A percentile compares a stretch with the other conserved stretches of the same genome.
Conservation (phyloP, 2,797 vertebrate genomes). For the Cuculus canorus region DNA sequence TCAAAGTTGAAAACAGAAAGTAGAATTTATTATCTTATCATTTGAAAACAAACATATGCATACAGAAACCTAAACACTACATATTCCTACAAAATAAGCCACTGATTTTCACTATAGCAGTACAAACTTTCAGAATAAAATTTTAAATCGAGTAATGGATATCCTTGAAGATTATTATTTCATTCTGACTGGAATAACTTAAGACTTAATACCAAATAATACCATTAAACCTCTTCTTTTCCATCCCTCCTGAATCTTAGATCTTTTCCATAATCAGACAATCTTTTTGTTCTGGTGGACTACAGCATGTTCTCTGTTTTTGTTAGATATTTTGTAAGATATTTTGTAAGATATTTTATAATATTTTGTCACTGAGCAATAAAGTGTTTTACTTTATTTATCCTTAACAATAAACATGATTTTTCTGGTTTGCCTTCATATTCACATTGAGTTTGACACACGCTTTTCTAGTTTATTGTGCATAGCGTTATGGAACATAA, state of each 20-base stretch:
- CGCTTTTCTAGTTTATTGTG: conserved; percentile 72
- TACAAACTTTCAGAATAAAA: not conserved
- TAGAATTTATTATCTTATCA: not conserved
- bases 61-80: not conserved
- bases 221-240: conserved; percentile 33
- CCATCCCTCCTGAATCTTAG: conserved; percentile 30
- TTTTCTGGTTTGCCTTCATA: conserved; percentile 59
- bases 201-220: conserved; percentile 52
- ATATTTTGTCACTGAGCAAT: conserved; percentile 58
- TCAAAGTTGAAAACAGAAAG: not conserved
- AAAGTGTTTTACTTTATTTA: conserved; percentile 73
- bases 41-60: not conserved
- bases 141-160: not conserved
- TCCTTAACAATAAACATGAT: conserved; percentile 69
- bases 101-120: not conserved
- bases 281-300: not conserved
- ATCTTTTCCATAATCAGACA: conserved; percentile 42
- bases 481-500: conserved; percentile 74
- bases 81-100: not conserved
- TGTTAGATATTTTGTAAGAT: conserved; percentile 47
- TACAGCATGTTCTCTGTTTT: not conserved
- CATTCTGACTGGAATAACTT: conserved; percentile 13
- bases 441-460: conserved; percentile 68
- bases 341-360: conserved; percentile 44
- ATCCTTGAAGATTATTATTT: conserved; percentile 42